phyloP scores from a whole-genome alignment of 2,888 invertebrate species.

The Erebia aethiops region DNA sequence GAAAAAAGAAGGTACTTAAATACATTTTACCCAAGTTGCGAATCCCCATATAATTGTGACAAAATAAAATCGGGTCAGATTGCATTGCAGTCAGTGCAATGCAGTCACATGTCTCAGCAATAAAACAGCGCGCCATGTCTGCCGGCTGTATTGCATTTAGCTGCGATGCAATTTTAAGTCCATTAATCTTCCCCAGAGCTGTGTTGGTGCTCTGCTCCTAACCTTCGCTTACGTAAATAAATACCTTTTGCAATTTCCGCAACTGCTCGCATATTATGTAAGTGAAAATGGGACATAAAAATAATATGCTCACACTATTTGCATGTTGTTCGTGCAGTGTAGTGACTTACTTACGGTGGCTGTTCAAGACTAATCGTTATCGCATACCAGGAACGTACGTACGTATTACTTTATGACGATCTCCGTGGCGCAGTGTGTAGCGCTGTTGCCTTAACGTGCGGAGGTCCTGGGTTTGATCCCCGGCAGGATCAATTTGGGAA shows the following conservation, averaged over 20 bases:
- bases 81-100: conserved; percentile 22
- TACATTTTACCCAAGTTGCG: conserved; percentile 14
- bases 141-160: conserved; percentile 71
- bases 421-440: too few relatives aligned
- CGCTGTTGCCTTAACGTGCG: too few relatives aligned
- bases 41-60: conserved; percentile 60
- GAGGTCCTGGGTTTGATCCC: too few relatives aligned
- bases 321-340: neutral
- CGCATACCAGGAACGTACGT: too few relatives aligned
- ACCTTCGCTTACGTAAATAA: conserved; percentile 41
- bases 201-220: conserved; percentile 61
- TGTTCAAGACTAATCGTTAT: neutral
- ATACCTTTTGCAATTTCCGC: conserved; percentile 41
- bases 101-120: conserved; percentile 58
- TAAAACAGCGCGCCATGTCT: conserved; percentile 65
- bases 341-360: conserved; percentile 1
- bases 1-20: neutral
- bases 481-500: too few relatives aligned
- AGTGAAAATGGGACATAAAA: conserved; percentile 26
- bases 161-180: conserved; percentile 77
- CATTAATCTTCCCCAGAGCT: conserved; percentile 74
- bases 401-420: too few relatives aligned
- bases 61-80: conserved; percentile 48
- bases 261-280: conserved; percentile 34
- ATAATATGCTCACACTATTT: conserved; percentile 13